Evolutionary conservation across 2,888 invertebrate species (phyloP).

Genomic region (Ophioninae sp.): DNA sequence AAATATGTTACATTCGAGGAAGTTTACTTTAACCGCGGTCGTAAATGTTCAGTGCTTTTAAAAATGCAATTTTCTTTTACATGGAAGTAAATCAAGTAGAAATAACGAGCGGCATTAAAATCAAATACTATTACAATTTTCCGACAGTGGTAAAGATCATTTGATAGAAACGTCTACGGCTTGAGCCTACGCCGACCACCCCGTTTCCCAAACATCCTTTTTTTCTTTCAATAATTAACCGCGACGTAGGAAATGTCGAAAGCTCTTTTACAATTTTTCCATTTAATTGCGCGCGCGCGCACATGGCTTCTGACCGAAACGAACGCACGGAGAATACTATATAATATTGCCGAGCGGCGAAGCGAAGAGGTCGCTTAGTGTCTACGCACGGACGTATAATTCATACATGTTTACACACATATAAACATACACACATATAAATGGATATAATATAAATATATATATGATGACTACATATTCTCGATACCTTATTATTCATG

Average conservation of each 20-base stretch:
- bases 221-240: conserved; percentile 64
- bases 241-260: conserved; percentile 66
- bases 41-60: neutral
- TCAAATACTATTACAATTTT: neutral
- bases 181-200: neutral
- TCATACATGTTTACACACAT: neutral
- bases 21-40: neutral
- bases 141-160: neutral
- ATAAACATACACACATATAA: neutral
- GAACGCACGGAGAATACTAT: conserved; percentile 50
- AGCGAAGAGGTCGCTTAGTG: conserved; percentile 46
- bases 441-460: neutral
- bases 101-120: neutral
- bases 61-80: neutral
- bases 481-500: neutral
- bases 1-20: neutral
- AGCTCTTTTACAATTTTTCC: conserved; percentile 54
- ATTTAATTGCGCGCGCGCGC: conserved; percentile 58
- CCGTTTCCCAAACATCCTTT: conserved; percentile 62
- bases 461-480: neutral
- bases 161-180: neutral
- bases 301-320: conserved; percentile 45
- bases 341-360: conserved; percentile 54
- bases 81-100: neutral
- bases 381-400: neutral